Base-by-base conservation (phyloP, 2,797 vertebrate species). In the Momotus momota region DNA sequence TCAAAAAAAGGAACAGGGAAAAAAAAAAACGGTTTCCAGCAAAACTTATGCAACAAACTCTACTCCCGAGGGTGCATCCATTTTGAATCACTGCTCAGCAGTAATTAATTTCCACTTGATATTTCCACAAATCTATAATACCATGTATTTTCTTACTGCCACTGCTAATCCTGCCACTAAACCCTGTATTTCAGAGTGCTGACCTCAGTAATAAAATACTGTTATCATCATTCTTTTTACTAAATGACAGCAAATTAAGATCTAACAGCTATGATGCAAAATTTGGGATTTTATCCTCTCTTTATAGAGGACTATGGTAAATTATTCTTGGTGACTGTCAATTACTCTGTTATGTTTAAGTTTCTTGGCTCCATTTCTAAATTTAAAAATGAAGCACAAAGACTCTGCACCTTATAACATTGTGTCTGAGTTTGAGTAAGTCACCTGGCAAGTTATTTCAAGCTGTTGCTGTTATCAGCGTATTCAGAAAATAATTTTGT, bases 21-120 rank as follows among this genome's bases (percentile, higher is more conserved):
- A 0, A 3, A 2, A 7, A 33, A 5, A 7, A 45, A 31, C 15
- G 0, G 1, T 1, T 57, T 86, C 84, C 54, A 74, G 9, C 12
- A 60, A 35, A 43, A 21, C 0, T 0, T 70, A 33, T n/a, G 10
- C 51, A 74, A 22, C 55, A 5, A 85, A 2, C 4, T 60, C 20
- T 67, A 1, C 6, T 35, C 51, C 14, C n/a, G 27, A 75, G 31
- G 6, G 3, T 52, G n/a, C 10, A 91, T 43, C 12, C 3, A 40
- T 67, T 81, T 91, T 87, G 46, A 91, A 51, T 72, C 52, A 72
- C 35, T 55, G 14, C 21, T 87, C 27, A 45, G 12, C 6, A 69
- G 38, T 69, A 81, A 72, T n/a, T 45, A 81, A n/a, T 84, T 61
- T 75, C 22, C 3, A 20, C 12, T 75, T 72, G 18, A 31, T 57